Percentiles rank a stretch among this genome's conserved stretches.
Conservation (phyloP, 2,113 vertebrate species). For the Motacilla tschutschensis region DNA sequence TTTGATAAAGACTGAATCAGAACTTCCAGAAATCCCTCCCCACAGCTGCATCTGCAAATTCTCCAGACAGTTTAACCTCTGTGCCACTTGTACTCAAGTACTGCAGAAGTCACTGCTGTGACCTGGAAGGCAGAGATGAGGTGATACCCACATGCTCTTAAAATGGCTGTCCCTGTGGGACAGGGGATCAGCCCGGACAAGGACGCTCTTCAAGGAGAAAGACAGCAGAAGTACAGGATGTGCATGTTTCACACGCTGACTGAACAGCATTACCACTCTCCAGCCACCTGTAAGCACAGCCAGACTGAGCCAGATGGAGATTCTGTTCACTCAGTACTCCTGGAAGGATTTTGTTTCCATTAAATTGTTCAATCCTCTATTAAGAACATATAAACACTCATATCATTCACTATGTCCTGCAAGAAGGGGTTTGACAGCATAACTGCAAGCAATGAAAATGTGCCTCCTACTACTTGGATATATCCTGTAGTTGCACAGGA, state of each 20-base stretch:
- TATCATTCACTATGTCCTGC: neutral
- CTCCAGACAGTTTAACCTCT: neutral
- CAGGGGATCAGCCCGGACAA: neutral
- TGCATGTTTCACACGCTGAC: fast-evolving
- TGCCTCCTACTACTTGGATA: neutral
- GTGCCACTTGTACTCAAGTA: neutral
- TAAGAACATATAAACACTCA: neutral
- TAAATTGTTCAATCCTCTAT: neutral
- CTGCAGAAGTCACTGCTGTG: neutral
- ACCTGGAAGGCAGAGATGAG: neutral
- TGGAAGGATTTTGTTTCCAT: neutral
- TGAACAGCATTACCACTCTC: neutral
- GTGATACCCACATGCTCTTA: neutral
- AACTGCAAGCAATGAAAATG: neutral
- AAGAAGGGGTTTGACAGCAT: fast-evolving
- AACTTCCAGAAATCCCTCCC: neutral
- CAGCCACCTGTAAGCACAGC: neutral
- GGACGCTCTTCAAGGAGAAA: neutral
- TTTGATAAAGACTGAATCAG: neutral
- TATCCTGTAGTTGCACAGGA: neutral
- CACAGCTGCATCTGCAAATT: neutral
- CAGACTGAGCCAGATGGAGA: neutral
- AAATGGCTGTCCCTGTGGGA: neutral
- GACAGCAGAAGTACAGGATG: neutral
- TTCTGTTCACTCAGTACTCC: neutral